Evolutionary conservation across 2,113 vertebrate species (phyloP), one percentile per base, ranked within the genome.

Genomic region (Alligator sinensis): DNA sequence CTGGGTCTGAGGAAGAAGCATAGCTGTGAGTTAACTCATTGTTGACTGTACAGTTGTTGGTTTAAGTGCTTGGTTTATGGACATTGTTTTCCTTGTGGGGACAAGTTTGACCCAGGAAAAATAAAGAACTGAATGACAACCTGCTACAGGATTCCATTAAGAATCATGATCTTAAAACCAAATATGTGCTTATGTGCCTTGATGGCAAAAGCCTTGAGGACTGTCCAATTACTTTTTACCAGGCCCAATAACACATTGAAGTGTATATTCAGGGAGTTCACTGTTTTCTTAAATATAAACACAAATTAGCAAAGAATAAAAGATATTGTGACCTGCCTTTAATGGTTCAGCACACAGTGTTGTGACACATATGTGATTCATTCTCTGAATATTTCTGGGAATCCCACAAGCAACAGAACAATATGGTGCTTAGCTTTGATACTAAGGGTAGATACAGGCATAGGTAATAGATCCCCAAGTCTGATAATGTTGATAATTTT

Each of bases 211-310:
- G 74, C 82, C 70, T 0, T 4, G 2, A 30, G 47, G 6, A 0
- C 30, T 16, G n/a, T 28, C 27, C 4, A 11, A 13, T 1, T 1
- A 1, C 0, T 0, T 28, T 1, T 59, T 2, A 58, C 16, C 2
- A 7, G 80, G 68, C 47, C 47, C 47, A 47, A 47, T 47, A 47
- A 47, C 47, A 47, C 47, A 47, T 47, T 47, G 47, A 47, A 47
- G 8, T 47, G 47, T 47, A 47, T 47, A 47, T 47, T 47, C 47
- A 63, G 72, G 57, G 30, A 0, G 18, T 21, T 25, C 12, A 4
- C 57, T 1, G 2, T 60, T n/a, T 72, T 57, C 79, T 22, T 10
- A 7, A 5, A 11, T 30, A 1, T 0, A 0, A 82, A 70, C 66
- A 82, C 75, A 78, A 7, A 54, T 2, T 6, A 24, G 80, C 55